Percentiles rank a stretch among this genome's conserved stretches.
These are phyloP conservation scores for Gortyna flavago DNA, from an alignment of 2,888 invertebrate species.

Conservation along the genomic window DNA sequence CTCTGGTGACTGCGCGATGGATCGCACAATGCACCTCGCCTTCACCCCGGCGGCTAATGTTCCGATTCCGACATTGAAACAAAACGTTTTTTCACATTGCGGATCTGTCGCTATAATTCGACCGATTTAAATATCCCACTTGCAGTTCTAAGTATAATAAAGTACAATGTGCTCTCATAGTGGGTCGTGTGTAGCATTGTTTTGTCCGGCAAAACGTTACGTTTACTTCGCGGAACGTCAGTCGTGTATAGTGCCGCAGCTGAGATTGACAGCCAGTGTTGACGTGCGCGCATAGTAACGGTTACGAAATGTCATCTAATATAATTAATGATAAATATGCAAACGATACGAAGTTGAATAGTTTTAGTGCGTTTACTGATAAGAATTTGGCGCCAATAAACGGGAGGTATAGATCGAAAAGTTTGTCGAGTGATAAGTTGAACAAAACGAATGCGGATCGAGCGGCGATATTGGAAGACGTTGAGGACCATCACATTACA, in stretches of 20 bases:
- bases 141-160: constrained; percentile 64
- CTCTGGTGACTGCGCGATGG: constrained; percentile 34
- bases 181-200: constrained; percentile 78
- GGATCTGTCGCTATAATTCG: constrained; percentile 65
- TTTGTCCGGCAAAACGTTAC: constrained; percentile 82
- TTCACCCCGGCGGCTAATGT: constrained; percentile 67
- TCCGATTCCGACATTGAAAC: constrained; percentile 76
- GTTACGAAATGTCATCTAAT: constrained; percentile 85
- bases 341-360: constrained; percentile 83
- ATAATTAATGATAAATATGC: constrained; percentile 83
- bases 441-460: constrained; percentile 85
- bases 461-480: constrained; percentile 86
- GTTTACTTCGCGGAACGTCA: constrained; percentile 78
- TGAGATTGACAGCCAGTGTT: constrained; percentile 80
- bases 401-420: constrained; percentile 84
- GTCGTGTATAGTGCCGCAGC: constrained; percentile 80
- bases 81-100: constrained; percentile 64
- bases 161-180: constrained; percentile 71
- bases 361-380: constrained; percentile 84
- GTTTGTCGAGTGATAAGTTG: constrained; percentile 89
- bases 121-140: constrained; percentile 66
- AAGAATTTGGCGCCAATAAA: constrained; percentile 83
- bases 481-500: constrained; percentile 83
- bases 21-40: constrained; percentile 70
- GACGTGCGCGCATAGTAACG: constrained; percentile 75